Percentiles rank a stretch among this genome's conserved stretches.
phyloP scores from a whole-genome alignment of 2,888 invertebrate species.

The Phengaris alcon region DNA sequence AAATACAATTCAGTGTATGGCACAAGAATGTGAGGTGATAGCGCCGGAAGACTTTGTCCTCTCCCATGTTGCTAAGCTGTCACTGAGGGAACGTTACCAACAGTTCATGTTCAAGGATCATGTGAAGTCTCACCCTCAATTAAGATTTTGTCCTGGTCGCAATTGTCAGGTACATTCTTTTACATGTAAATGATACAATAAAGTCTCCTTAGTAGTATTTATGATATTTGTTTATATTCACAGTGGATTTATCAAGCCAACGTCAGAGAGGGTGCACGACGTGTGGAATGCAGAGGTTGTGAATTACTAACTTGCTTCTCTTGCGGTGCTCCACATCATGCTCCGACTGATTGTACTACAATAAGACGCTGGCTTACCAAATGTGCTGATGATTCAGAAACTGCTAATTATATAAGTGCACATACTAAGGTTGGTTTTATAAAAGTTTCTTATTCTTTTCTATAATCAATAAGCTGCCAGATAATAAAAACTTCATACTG shows the following conservation, averaged over 20 bases:
- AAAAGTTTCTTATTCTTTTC: not conserved
- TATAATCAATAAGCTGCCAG: not conserved
- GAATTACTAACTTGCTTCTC: constrained; percentile 95
- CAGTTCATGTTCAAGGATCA: constrained; percentile 97
- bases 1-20: constrained; percentile 98
- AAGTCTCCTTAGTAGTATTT: not conserved
- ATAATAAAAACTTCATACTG: not conserved
- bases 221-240: constrained; percentile 31
- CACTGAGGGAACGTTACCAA: constrained; percentile 94
- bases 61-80: constrained; percentile 88
- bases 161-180: constrained; percentile 86
- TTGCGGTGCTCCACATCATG: constrained; percentile 98
- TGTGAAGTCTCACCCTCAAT: constrained; percentile 94
- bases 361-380: constrained; percentile 99
- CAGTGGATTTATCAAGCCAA: constrained; percentile 90
- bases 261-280: constrained; percentile 85
- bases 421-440: constrained; percentile 88
- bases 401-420: constrained; percentile 99
- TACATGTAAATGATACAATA: not conserved
- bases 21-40: constrained; percentile 93
- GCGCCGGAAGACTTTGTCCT: constrained; percentile 98
- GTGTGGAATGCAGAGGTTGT: constrained; percentile 93
- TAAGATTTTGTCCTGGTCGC: constrained; percentile 96
- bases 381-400: constrained; percentile 99
- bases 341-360: constrained; percentile 96